phyloP scores from a whole-genome alignment of 2,888 invertebrate genomes.

The Eupithecia subumbrata region DNA sequence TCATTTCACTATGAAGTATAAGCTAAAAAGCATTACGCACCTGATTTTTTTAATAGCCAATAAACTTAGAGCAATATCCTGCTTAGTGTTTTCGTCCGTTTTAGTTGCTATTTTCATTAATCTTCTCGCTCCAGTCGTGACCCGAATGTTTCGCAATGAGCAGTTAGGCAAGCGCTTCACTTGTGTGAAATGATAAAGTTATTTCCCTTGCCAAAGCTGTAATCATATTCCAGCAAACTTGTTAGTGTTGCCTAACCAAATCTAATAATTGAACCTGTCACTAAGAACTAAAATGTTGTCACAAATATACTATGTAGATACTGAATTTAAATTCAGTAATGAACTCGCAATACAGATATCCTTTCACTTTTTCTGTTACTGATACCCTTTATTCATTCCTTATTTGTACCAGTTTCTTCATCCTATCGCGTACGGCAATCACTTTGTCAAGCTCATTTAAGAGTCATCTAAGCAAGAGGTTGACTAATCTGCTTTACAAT shows the following conservation, averaged over 20 bases:
- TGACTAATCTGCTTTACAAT: constrained; percentile 43
- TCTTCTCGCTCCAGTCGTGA: constrained; percentile 36
- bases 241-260: constrained; percentile 39
- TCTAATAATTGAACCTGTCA: constrained; percentile 39
- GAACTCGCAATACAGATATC: constrained; percentile 9
- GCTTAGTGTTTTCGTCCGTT: constrained; percentile 26
- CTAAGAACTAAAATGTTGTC: constrained; percentile 32
- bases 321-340: constrained; percentile 14
- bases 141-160: constrained; percentile 50
- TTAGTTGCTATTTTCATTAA: constrained; percentile 36
- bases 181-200: constrained; percentile 54
- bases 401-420: constrained; percentile 23
- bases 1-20: constrained; percentile 1
- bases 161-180: constrained; percentile 50
- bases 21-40: constrained; percentile 2
- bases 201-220: constrained; percentile 43
- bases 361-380: constrained; percentile 27
- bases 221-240: constrained; percentile 42
- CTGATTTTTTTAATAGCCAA: constrained; percentile 11
- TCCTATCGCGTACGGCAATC: constrained; percentile 12
- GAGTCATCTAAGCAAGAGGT: constrained; percentile 34
- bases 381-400: constrained; percentile 14
- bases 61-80: constrained; percentile 18
- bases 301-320: constrained; percentile 14
- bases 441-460: constrained; percentile 30